Conservation (phyloP, 1,140 invertebrate genomes). For the Pissodes strobi region DNA sequence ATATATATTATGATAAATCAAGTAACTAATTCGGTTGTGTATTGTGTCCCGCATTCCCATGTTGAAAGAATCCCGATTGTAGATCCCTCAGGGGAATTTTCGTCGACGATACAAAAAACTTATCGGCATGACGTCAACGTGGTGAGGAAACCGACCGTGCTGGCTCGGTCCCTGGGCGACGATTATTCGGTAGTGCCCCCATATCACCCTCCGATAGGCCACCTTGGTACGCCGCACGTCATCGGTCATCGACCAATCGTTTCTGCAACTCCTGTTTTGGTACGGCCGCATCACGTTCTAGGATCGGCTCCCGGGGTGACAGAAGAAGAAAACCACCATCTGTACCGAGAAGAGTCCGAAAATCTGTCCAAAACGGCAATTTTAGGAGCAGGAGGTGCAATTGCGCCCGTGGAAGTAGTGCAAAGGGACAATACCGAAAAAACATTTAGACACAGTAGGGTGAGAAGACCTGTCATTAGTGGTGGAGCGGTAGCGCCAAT, state of each 20-base stretch:
- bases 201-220: neutral
- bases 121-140: constrained; percentile 20
- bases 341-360: constrained; percentile 17
- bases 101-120: constrained; percentile 15
- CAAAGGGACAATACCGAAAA: constrained; percentile 17
- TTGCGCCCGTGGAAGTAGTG: neutral
- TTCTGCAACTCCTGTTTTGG: neutral
- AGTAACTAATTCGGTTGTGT: too few relatives aligned
- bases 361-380: constrained; percentile 9
- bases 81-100: constrained; percentile 6
- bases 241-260: neutral
- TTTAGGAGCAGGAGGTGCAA: neutral
- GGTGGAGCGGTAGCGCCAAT: too few relatives aligned
- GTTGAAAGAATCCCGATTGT: too few relatives aligned
- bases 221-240: neutral
- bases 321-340: constrained; percentile 17
- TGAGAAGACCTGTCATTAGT: constrained; percentile 7
- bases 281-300: neutral
- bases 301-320: neutral
- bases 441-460: neutral
- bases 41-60: too few relatives aligned
- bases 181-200: neutral
- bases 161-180: neutral
- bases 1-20: too few relatives aligned
- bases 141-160: neutral